Evolutionary conservation across 2,113 vertebrate species (phyloP).

Genomic region (Prietella phreatophila): DNA sequence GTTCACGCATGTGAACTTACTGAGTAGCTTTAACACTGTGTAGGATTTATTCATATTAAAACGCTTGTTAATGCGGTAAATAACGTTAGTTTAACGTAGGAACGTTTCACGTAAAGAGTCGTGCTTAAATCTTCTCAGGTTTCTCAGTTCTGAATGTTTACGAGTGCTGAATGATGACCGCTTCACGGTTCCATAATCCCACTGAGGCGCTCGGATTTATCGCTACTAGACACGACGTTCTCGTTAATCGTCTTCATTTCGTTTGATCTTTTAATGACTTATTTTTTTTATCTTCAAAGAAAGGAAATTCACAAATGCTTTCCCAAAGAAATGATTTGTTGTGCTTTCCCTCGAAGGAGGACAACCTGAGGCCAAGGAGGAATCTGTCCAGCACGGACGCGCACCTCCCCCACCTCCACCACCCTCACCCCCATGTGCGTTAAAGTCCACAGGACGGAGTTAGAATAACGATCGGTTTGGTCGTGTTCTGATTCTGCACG

Average conservation of each 20-base stretch:
- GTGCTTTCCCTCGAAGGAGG: constrained; percentile 58
- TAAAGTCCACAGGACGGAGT: not conserved
- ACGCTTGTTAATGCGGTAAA: not conserved
- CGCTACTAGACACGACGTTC: not conserved
- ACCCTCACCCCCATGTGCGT: constrained; percentile 61
- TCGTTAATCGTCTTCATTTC: too few species aligned
- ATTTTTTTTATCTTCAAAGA: too few species aligned
- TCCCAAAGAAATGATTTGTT: not conserved
- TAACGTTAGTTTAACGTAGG: not conserved
- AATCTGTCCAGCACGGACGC: constrained; percentile 65
- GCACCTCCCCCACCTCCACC: constrained; percentile 46
- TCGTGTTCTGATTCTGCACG: not conserved
- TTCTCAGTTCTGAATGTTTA: not conserved
- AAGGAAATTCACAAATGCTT: not conserved
- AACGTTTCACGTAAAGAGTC: not conserved
- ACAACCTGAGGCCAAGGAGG: constrained; percentile 58
- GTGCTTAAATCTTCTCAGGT: not conserved
- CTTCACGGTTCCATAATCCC: not conserved
- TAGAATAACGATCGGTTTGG: not conserved
- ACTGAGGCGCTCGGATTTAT: not conserved
- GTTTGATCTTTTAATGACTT: too few species aligned
- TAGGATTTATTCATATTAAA: not conserved
- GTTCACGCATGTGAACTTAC: not conserved
- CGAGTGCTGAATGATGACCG: not conserved
- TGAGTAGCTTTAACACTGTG: not conserved